These are phyloP conservation scores for Odontamblyopus lacepedii DNA, from an alignment of 2,797 vertebrate genomes.

Conservation along the genomic window DNA sequence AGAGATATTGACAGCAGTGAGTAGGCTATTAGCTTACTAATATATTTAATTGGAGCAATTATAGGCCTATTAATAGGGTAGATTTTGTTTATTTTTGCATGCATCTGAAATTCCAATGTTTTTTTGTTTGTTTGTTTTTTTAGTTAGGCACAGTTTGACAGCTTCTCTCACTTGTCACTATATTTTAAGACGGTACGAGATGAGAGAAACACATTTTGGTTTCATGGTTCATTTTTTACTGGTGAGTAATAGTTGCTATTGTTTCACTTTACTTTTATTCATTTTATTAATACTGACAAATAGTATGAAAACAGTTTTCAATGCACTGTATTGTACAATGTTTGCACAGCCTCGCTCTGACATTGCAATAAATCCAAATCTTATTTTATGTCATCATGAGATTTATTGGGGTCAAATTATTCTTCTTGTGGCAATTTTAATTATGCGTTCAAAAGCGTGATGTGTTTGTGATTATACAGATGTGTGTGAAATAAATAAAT, in stretches of 20 bases:
- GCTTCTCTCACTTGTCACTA: neutral
- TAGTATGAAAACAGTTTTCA: neutral
- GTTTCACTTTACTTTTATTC: neutral
- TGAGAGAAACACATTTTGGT: neutral
- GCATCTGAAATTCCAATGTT: no score
- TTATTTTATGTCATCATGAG: constrained; percentile 5
- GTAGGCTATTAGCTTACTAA: no score
- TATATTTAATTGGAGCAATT: no score
- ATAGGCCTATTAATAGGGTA: no score
- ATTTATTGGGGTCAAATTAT: neutral
- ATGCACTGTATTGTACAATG: neutral
- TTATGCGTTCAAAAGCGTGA: neutral
- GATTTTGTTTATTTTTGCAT: no score
- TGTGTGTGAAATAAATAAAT: neutral
- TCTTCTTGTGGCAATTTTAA: neutral
- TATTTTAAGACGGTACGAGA: neutral
- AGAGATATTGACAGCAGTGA: no score
- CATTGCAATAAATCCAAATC: constrained; percentile 1
- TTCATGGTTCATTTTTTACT: neutral
- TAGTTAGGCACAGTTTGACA: neutral
- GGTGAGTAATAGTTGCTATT: neutral
- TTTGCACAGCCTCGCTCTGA: neutral
- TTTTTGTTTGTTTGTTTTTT: no score
- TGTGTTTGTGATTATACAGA: neutral
- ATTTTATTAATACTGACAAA: neutral